These are phyloP conservation scores for Chloroceryle amazona DNA, from an alignment of 2,797 vertebrate genomes.

Conservation along the genomic window DNA sequence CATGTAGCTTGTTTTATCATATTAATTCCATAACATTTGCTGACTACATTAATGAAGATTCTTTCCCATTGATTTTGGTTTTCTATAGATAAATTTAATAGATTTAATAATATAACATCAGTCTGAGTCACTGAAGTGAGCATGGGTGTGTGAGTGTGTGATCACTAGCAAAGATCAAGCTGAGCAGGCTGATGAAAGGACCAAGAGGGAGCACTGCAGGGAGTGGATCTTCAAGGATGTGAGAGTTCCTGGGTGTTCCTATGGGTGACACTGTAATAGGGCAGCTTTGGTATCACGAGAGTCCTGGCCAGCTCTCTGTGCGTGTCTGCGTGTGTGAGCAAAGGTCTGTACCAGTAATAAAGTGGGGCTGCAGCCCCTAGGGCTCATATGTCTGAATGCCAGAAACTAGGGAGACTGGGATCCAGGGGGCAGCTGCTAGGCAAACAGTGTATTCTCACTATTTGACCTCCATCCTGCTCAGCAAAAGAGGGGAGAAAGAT, in stretches of 20 bases:
- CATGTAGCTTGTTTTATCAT: neutral
- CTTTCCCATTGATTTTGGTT: neutral
- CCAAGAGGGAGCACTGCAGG: neutral
- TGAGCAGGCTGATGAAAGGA: too few species aligned
- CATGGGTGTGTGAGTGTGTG: neutral
- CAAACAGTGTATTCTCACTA: neutral
- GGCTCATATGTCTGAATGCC: neutral
- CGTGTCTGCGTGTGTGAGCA: accelerated
- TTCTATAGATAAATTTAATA: neutral
- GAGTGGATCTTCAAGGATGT: neutral
- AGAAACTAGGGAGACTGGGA: neutral
- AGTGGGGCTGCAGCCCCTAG: neutral
- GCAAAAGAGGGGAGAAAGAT: neutral
- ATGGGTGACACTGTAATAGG: neutral
- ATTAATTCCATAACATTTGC: neutral
- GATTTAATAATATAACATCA: neutral
- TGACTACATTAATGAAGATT: neutral
- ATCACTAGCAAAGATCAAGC: neutral
- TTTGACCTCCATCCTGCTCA: neutral
- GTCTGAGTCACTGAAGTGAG: neutral
- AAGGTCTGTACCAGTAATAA: neutral
- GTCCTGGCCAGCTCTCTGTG: too few species aligned
- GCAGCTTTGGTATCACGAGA: neutral
- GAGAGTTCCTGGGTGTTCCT: neutral
- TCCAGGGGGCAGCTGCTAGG: neutral